Percentiles rank a stretch among this genome's conserved stretches.
These are phyloP conservation scores for Diloba caeruleocephala DNA, from an alignment of 2,888 invertebrate genomes.

Conservation along the genomic window DNA sequence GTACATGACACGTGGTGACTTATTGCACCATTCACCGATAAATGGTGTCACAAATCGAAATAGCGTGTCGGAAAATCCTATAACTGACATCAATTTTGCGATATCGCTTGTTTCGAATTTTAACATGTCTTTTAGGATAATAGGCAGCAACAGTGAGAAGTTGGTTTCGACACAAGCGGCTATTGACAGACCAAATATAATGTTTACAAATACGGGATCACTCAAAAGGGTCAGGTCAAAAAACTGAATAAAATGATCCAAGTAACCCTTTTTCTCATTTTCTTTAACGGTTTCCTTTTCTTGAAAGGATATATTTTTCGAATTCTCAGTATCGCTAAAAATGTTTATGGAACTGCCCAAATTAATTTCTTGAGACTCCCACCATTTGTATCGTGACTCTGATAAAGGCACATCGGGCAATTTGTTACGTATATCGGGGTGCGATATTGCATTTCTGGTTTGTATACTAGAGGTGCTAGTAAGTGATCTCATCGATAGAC, in stretches of 20 bases:
- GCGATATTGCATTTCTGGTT: slow-evolving; percentile 79
- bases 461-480: slow-evolving; percentile 67
- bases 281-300: slow-evolving; percentile 51
- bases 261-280: slow-evolving; percentile 60
- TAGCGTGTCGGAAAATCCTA: slow-evolving; percentile 89
- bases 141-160: slow-evolving; percentile 91
- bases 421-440: slow-evolving; percentile 78
- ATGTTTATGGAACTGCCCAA: slow-evolving; percentile 90
- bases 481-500: slow-evolving; percentile 79
- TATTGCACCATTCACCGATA: slow-evolving; percentile 90
- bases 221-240: slow-evolving; percentile 91
- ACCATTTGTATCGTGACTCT: slow-evolving; percentile 84
- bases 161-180: slow-evolving; percentile 92
- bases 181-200: slow-evolving; percentile 91
- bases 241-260: slow-evolving; percentile 80
- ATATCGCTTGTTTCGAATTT: slow-evolving; percentile 88
- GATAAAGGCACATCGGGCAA: slow-evolving; percentile 63
- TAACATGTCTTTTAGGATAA: slow-evolving; percentile 91
- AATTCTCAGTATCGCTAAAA: slow-evolving; percentile 77
- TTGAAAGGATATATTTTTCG: slow-evolving; percentile 58
- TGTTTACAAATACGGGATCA: slow-evolving; percentile 91
- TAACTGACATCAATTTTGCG: slow-evolving; percentile 90
- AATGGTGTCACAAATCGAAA: slow-evolving; percentile 91
- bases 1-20: slow-evolving; percentile 91
- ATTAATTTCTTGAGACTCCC: slow-evolving; percentile 89